A percentile compares a stretch with the other conserved stretches of the same genome.
phyloP scores from a whole-genome alignment of 2,113 vertebrate species.

The Rafetus swinhoei region DNA sequence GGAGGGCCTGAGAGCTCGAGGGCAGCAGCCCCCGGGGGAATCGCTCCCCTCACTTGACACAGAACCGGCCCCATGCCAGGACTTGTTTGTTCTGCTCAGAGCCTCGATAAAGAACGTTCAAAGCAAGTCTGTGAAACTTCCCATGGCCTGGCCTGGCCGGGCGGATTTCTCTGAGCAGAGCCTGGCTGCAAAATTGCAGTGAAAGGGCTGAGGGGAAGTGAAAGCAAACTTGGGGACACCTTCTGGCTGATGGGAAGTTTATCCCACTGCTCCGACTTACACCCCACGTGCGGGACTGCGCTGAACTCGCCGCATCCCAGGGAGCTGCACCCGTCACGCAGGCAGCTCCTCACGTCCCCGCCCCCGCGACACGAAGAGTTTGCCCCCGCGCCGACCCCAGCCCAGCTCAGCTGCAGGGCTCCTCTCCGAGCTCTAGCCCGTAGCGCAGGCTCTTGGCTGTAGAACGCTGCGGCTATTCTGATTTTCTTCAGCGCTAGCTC shows the following conservation, averaged over 20 bases:
- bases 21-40: neutral
- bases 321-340: no score
- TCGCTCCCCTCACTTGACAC: neutral
- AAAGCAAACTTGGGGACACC: neutral
- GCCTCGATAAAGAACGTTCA: neutral
- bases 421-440: neutral
- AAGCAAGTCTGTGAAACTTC: neutral
- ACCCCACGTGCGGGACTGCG: neutral
- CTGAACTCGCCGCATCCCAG: no score
- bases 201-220: neutral
- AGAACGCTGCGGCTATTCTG: neutral
- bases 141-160: neutral
- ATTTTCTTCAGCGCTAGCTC: slow-evolving; percentile 25
- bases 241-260: neutral
- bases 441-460: rapidly evolving
- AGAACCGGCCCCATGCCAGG: neutral
- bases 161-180: neutral
- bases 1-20: neutral
- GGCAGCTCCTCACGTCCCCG: no score
- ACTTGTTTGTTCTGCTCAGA: neutral
- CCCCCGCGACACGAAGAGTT: no score
- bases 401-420: neutral
- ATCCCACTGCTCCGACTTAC: neutral
- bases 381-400: no score
- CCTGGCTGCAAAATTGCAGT: neutral